Conservation (phyloP, 2,113 vertebrate species). For the Mungos mungo region DNA sequence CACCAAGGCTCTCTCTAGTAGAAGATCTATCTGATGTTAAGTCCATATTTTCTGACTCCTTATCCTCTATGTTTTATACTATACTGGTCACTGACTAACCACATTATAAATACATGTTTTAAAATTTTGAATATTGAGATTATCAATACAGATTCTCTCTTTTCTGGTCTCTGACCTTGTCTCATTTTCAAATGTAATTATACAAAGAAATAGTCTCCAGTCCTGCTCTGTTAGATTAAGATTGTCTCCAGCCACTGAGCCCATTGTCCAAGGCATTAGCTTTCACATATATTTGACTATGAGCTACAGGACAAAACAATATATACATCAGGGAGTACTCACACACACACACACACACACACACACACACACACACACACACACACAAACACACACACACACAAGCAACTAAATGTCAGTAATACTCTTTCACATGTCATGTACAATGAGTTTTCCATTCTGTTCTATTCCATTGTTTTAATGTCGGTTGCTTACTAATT, state of each 20-base stretch:
- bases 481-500: background rate
- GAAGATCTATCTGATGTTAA: background rate
- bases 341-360: background rate
- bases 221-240: background rate
- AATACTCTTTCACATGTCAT: background rate
- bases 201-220: background rate
- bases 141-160: background rate
- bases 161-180: background rate
- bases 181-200: background rate
- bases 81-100: background rate
- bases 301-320: background rate
- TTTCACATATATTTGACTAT: conserved; percentile 6
- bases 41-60: background rate
- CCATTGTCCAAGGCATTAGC: background rate
- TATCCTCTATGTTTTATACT: background rate
- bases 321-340: background rate
- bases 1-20: background rate
- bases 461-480: background rate
- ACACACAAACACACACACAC: background rate
- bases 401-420: background rate
- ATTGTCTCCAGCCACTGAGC: background rate
- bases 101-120: background rate
- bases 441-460: background rate
- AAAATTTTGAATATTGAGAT: background rate
- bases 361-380: background rate